Conservation (phyloP, 2,113 vertebrate species). For the Oncorhynchus kisutch region DNA sequence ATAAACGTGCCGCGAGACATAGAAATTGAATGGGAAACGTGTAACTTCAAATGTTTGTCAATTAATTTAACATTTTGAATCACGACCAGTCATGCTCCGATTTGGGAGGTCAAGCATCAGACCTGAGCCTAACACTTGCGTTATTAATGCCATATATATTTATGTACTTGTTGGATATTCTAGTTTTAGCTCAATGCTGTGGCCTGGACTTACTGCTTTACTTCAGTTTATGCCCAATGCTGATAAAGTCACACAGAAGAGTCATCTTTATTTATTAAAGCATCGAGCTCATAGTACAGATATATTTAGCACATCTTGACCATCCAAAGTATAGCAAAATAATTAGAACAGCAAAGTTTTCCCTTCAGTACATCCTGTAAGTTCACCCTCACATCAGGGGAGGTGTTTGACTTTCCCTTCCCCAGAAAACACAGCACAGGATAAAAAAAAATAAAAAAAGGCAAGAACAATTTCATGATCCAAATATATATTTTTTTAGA, state of each 20-base stretch:
- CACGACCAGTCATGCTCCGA: no score
- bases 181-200: no score
- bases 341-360: slow-evolving; percentile 73
- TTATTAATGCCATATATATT: no score
- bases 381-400: slow-evolving; percentile 21
- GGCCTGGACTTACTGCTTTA: no score
- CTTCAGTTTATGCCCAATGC: background rate
- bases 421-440: no score
- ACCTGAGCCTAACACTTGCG: no score
- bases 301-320: slow-evolving; percentile 81
- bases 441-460: background rate
- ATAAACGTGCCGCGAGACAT: no score
- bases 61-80: no score
- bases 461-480: slow-evolving; percentile 20
- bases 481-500: background rate
- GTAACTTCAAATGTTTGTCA: no score
- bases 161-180: no score
- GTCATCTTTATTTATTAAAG: slow-evolving; percentile 64
- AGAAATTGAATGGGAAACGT: no score
- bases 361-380: slow-evolving; percentile 58
- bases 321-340: slow-evolving; percentile 77
- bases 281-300: slow-evolving; percentile 77
- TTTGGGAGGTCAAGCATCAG: no score
- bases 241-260: slow-evolving; percentile 29
- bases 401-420: background rate